Conservation (phyloP, 2,888 invertebrate genomes). For the Metopia argyrocephala region DNA sequence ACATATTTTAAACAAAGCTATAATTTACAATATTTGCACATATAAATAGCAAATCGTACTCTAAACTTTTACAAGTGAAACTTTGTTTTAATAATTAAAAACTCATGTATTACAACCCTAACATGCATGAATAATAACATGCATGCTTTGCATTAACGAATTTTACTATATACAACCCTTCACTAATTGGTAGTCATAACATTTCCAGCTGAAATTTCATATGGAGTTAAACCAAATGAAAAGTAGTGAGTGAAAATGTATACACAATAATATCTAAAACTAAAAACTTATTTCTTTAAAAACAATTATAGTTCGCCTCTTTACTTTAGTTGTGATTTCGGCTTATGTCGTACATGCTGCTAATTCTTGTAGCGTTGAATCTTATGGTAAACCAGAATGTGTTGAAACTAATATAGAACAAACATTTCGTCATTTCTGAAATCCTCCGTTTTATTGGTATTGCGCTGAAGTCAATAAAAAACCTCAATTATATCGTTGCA, state of each 20-base stretch:
- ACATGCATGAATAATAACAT: not conserved
- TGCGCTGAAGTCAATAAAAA: not conserved
- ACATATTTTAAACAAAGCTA: too few relatives aligned
- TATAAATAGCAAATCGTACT: not conserved
- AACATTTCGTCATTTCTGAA: constrained; percentile 8
- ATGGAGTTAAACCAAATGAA: not conserved
- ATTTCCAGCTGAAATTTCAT: not conserved
- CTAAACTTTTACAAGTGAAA: not conserved
- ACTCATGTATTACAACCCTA: not conserved
- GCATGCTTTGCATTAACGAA: not conserved
- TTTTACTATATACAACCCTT: not conserved
- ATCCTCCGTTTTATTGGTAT: constrained; percentile 9
- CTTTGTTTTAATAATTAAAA: not conserved
- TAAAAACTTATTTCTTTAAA: not conserved
- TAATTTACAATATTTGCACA: not conserved
- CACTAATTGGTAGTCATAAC: not conserved
- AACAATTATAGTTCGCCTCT: not conserved
- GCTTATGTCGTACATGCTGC: not conserved
- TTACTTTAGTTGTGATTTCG: not conserved
- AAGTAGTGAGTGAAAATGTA: not conserved
- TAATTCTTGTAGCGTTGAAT: constrained; percentile 2
- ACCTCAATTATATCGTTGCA: constrained; percentile 1
- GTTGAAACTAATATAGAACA: not conserved
- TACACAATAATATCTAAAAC: not conserved
- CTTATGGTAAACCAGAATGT: constrained; percentile 14